phyloP scores from a whole-genome alignment of 2,888 invertebrate genomes.

The Eupithecia vulgata region DNA sequence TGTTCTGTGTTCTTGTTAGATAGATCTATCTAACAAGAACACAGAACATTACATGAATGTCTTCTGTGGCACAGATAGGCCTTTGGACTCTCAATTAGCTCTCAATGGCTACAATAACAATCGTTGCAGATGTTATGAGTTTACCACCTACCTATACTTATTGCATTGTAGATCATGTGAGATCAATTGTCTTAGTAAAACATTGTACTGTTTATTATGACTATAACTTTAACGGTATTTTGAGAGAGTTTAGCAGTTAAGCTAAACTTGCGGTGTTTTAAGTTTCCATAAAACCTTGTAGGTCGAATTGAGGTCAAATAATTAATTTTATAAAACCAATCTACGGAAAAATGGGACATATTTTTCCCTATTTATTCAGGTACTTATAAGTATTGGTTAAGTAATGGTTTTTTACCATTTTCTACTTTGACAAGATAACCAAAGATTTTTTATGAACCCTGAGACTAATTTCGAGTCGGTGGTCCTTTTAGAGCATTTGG shows the following conservation, averaged over 20 bases:
- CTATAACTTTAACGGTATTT: neutral
- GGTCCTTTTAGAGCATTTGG: too few relatives aligned
- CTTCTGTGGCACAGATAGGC: neutral
- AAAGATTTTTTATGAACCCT: too few relatives aligned
- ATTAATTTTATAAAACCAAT: neutral
- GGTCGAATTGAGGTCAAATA: neutral
- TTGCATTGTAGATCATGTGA: constrained; percentile 8
- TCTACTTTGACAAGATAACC: too few relatives aligned
- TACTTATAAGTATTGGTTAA: too few relatives aligned
- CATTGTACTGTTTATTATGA: neutral
- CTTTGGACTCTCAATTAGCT: constrained; percentile 34
- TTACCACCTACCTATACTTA: neutral
- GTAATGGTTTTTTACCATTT: too few relatives aligned
- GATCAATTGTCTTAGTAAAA: neutral
- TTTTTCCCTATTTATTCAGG: too few relatives aligned
- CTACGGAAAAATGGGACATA: too few relatives aligned
- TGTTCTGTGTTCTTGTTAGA: too few relatives aligned
- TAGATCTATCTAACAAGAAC: constrained; percentile 3
- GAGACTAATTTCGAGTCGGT: too few relatives aligned
- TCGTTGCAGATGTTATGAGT: constrained; percentile 25
- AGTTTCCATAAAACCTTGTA: neutral
- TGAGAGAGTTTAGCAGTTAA: neutral
- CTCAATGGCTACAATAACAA: constrained; percentile 25
- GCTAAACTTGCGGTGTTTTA: neutral
- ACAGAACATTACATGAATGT: neutral